Percentiles rank a stretch among this genome's conserved stretches.
Conservation (phyloP, 2,888 invertebrate species). For the Metopia argyrocephala region DNA sequence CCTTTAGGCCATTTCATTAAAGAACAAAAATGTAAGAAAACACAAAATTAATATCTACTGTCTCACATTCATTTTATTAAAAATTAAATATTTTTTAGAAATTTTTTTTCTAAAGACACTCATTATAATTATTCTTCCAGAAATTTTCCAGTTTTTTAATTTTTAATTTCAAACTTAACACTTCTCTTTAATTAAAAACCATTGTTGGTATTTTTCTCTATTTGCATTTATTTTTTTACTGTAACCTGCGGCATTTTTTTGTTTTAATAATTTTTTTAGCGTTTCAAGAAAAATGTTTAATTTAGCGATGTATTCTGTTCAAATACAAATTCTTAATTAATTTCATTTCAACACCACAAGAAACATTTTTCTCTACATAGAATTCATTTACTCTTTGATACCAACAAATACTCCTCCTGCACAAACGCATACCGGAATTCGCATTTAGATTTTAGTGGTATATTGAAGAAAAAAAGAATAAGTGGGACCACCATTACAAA, state of each 20-base stretch:
- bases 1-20: not conserved
- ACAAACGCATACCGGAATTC: not conserved
- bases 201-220: not conserved
- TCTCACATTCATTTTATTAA: conserved; percentile 4
- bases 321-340: conserved; percentile 62
- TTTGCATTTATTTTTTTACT: not conserved
- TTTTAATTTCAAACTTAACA: conserved; percentile 27
- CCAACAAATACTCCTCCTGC: not conserved
- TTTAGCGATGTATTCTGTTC: conserved; percentile 56
- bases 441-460: not conserved
- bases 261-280: not conserved
- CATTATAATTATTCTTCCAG: not conserved
- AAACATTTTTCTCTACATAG: conserved; percentile 54
- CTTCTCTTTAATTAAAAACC: conserved; percentile 41
- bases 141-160: not conserved
- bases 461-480: not conserved
- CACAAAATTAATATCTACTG: not conserved
- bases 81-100: conserved; percentile 2
- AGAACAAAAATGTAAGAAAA: not conserved
- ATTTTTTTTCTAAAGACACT: conserved; percentile 18
- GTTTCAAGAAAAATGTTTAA: conserved; percentile 39
- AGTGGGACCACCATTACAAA: not conserved
- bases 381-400: conserved; percentile 39
- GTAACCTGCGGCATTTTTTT: not conserved
- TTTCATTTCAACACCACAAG: conserved; percentile 60